A percentile compares a stretch with the other conserved stretches of the same genome.
Evolutionary conservation across 2,113 vertebrate species (phyloP).

Genomic region (Hipposideros armiger): DNA sequence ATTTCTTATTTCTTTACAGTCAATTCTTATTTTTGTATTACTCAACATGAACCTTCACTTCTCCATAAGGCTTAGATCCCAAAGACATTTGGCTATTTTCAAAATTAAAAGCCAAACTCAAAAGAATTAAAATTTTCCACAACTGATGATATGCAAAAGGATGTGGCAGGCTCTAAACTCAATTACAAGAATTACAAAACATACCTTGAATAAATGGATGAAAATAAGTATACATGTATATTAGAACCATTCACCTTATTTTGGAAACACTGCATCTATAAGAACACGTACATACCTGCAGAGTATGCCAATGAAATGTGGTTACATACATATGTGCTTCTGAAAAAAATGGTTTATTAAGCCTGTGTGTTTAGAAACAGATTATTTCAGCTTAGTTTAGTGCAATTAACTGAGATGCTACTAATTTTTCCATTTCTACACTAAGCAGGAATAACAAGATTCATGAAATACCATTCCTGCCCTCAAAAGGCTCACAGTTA

Average conservation of each 20-base stretch:
- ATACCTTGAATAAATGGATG: background rate
- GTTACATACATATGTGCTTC: background rate
- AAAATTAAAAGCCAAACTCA: slow-evolving; percentile 52
- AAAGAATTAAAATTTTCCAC: slow-evolving; percentile 20
- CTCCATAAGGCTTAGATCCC: background rate
- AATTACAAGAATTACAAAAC: slow-evolving; percentile 1
- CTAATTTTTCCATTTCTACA: background rate
- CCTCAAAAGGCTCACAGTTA: slow-evolving; percentile 6
- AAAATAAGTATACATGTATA: background rate
- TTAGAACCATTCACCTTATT: background rate
- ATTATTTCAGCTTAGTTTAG: background rate
- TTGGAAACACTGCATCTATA: background rate
- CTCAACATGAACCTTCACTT: background rate
- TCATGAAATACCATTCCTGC: background rate
- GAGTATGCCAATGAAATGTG: background rate
- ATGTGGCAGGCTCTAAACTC: background rate
- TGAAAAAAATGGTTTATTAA: background rate
- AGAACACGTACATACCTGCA: background rate
- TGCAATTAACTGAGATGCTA: slow-evolving; percentile 19
- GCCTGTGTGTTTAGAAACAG: background rate
- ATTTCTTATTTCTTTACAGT: background rate
- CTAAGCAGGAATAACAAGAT: background rate
- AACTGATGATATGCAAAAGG: background rate
- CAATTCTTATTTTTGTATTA: background rate
- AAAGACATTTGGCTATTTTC: slow-evolving; percentile 18